Percentiles rank a stretch among this genome's conserved stretches.
Conservation (phyloP, 2,113 vertebrate genomes). For the Tupaia chinensis region DNA sequence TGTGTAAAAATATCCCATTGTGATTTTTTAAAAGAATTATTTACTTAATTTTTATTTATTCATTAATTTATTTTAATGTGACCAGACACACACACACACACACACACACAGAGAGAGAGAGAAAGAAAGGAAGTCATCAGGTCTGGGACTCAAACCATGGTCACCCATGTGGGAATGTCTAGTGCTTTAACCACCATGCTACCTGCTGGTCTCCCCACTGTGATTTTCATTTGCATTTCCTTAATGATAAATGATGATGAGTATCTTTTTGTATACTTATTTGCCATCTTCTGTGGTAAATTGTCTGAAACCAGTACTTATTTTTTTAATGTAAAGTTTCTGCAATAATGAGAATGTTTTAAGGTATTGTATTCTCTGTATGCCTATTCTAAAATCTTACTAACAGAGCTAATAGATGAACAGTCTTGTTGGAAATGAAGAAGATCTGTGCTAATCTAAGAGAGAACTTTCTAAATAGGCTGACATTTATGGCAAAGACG, state of each 20-base stretch:
- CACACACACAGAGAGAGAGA: no score
- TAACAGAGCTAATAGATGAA: neutral
- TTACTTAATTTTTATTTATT: no score
- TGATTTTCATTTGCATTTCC: no score
- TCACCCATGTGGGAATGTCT: no score
- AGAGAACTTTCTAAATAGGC: neutral
- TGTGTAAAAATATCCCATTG: neutral
- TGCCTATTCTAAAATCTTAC: conserved; percentile 37
- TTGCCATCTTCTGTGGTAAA: neutral
- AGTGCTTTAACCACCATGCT: no score
- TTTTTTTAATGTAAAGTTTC: neutral
- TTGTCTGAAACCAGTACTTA: neutral
- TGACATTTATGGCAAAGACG: neutral
- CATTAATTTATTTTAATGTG: no score
- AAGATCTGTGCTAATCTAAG: neutral
- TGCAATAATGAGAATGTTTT: neutral
- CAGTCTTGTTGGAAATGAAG: neutral
- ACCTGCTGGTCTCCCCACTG: no score
- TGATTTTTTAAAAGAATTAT: neutral
- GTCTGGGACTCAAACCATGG: no score
- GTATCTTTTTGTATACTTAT: no score
- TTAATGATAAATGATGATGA: no score
- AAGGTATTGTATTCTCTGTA: neutral
- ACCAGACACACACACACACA: no score
- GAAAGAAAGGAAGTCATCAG: no score